Evolutionary conservation across 2,113 vertebrate genomes (phyloP).

Genomic region (Cnemophilus loriae): DNA sequence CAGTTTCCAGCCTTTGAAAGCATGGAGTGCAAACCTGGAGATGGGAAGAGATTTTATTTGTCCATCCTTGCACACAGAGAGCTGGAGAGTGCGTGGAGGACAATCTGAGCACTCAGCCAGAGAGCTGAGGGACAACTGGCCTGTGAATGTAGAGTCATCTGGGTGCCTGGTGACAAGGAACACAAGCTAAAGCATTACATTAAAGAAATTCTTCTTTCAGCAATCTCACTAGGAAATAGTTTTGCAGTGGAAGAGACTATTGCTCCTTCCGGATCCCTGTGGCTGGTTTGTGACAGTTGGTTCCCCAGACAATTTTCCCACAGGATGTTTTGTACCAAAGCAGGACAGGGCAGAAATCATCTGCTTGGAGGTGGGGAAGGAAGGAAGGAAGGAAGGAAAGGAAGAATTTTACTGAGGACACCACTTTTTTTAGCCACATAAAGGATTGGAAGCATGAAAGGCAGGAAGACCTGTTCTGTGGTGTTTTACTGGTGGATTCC

Average conservation of each 20-base stretch:
- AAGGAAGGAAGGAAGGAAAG: not conserved
- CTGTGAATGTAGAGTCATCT: not conserved
- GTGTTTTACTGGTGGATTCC: not conserved
- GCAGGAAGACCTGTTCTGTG: not conserved
- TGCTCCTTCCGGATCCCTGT: not conserved
- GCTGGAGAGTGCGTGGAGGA: not conserved
- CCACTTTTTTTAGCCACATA: not conserved
- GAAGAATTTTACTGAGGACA: not conserved
- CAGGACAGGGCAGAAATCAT: not conserved
- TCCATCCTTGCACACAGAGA: not conserved
- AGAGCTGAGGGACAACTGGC: not conserved
- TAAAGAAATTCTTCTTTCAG: not conserved
- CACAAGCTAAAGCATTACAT: not conserved
- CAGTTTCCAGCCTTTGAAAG: not conserved
- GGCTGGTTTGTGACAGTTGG: not conserved
- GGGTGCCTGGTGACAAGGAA: not conserved
- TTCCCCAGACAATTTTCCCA: not conserved
- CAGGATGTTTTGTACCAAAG: not conserved
- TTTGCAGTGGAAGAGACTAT: not conserved
- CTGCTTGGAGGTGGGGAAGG: not conserved
- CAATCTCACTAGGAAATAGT: not conserved
- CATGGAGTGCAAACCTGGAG: not conserved
- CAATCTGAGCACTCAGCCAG: not conserved
- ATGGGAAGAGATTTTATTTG: not conserved
- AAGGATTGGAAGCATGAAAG: not conserved